Evolutionary conservation across 1,140 invertebrate genomes (phyloP), one percentile per base, ranked within the genome.

Genomic region (Mylabris phalerata): DNA sequence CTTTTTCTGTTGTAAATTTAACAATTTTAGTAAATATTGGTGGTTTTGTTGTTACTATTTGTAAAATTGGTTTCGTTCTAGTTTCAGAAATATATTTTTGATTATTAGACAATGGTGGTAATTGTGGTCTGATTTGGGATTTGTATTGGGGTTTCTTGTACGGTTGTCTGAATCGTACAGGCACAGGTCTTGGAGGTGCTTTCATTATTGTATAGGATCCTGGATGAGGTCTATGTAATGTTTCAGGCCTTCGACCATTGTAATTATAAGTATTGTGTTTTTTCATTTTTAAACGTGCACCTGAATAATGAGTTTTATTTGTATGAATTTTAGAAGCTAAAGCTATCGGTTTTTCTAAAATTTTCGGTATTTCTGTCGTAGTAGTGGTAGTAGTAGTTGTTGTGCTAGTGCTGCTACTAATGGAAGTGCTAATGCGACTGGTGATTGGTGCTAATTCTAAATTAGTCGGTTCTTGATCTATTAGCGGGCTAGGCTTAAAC

Each of bases 1-100:
- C 64, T 55, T 57, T 54, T 61, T 70, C 70, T 7, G 70, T 71
- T 3, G 70, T 70, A 19, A 72, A 62, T 57, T 70, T 63, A 9
- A 72, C 63, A 24, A 67, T 56, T 61, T 62, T 62, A 9, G 58
- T 54, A 5, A 42, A 32, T 50, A 48, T 46, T 46, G 40, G 50
- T 26, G 52, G 41, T 7, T n/a, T 27, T 42, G 51, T 55, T 47
- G 32, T 32, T 10, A 52, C 27, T 44, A 11, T 45, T n/a, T 9
- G 38, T 27, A 43, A 55, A 50, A 48, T 51, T 49, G 59, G 44
- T 5, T 32, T 32, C 4, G 0, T 46, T 26, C 44, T 40, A 6
- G 51, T 44, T 46, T 54, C 43, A 5, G 41, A 54, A 19, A 54
- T 13, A 6, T 26, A 26, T 3, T 44, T 11, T 38, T 25, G 42